Evolutionary conservation across 2,113 vertebrate species (phyloP), one percentile per base, ranked within the genome.

Genomic region (Sander vitreus): DNA sequence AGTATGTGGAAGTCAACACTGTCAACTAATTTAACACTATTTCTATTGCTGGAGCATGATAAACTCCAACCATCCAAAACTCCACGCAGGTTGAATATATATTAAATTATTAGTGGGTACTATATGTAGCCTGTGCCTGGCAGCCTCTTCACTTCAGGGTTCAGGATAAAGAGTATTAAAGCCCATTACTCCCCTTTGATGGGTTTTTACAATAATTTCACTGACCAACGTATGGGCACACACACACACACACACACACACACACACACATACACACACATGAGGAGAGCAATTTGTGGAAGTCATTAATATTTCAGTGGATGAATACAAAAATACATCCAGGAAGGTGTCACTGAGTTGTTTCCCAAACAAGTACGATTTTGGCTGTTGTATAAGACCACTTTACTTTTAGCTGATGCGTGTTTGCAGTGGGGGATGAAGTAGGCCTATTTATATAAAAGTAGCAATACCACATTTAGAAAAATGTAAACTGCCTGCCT

Each of bases 241-340:
- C 33, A 33, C 33, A 33, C 33, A 33, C 30, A 30, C 30, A 30
- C 30, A 30, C 30, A 30, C 30, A 33, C 30, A 33, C 30, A 33
- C 30, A 33, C 33, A 33, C 33, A 33, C 33, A 33, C 33, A 33
- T 2, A 33, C 33, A 33, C 33, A 33, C 33, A 33, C 33, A 72
- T 6, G 15, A 65, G 50, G 67, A 15, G 48, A 45, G n/a, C 19
- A 57, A 68, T 75, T 73, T 83, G 23, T 74, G 57, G 43, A 78
- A 3, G 30, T 33, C 57, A 84, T 91, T 64, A 77, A 90, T 89
- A 83, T 86, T 90, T 88, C 75, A 90, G 36, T 15, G 7, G 19
- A 19, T 60, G 27, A 79, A 76, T 81, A 75, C 36, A 85, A 82
- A 87, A 86, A 86, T 78, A 88, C 9, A 80, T 43, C 25, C 59